Base-by-base conservation (phyloP, 1,140 invertebrate genomes). In the Drosophila sturtevanti region DNA sequence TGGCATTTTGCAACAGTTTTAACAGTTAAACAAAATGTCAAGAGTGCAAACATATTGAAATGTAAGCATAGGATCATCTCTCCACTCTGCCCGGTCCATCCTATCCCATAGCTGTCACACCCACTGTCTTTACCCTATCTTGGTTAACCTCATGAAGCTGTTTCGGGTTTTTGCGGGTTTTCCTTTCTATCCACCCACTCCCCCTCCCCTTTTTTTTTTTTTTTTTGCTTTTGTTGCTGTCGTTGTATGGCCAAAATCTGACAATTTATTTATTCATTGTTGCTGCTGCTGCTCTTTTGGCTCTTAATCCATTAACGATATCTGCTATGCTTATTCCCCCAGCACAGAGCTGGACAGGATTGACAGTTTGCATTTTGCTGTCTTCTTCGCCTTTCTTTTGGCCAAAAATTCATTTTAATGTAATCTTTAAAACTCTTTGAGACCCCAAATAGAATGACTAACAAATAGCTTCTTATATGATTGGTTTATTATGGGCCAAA, bases 221-320 rank as follows among this genome's bases (percentile, higher is more conserved):
- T 75, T 78, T 55, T 0, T 52, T 24, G 48, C 22, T 52, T 1
- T 4, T 37, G 35, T 44, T 44, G 41, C 10, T 54, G 12, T 54
- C 27, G 51, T 6, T 86, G 81, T 78, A 55, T 68, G 48, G 56
- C 74, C 67, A 68, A 48, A 48, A 48, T 48, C 41, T 48, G 41
- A 48, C 41, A 48, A 48, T 48, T 48, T 48, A 48, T 48, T 48
- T 48, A 64, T 63, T 66, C 68, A 64, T 55, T 41, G 74, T 48
- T 48, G 41, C 16, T 48, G 41, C 38, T 41, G 38, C 16, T 48
- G 41, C 41, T 48, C 41, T 48, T 48, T 48, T 18, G 41, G 16
- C 41, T 71, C 64, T 87, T 87, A 86, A 86, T 86, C 81, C 81
- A 86, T 86, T 86, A 86, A 87, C 79, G 82, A 77, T 55, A 48